Evolutionary conservation across 1,140 invertebrate genomes (phyloP), one percentile per base, ranked within the genome.

Genomic region (Diorhabda sublineata): DNA sequence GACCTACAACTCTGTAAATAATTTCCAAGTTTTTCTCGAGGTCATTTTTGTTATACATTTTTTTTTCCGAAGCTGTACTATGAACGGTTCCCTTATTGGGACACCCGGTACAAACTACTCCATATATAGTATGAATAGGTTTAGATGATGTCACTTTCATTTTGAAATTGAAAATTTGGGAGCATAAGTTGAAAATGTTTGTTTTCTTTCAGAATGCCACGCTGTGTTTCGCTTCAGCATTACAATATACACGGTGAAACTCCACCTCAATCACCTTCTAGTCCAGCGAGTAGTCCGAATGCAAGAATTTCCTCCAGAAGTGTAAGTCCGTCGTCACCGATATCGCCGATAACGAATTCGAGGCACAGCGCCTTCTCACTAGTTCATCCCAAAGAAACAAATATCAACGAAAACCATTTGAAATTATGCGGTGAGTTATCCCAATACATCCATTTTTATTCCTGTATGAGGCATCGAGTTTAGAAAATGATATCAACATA

Each of bases 321-420:
- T 72, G 66, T 71, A 11, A 80, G 79, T 72, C 79, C 81, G 3
- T 75, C 75, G 11, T 81, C 81, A 6, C 80, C 81, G 3, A 64
- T 67, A 42, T 75, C 78, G 45, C 71, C 72, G 5, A 52, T 66
- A 26, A 70, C 71, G 42, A 69, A 64, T 45, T 78, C 73, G 56
- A 66, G 79, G 47, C 77, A 81, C n/a, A 79, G 80, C 58, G 80
- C 80, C 2, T 81, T 82, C 62, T 80, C 80, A 45, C 71, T 82
- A 70, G 80, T 82, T 52, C 80, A 77, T 57, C 76, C 76, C 11
- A 79, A 79, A 63, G 79, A 82, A 45, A 74, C 79, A 26, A 74
- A 81, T 52, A 74, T 66, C n/a, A 67, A 75, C 8, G 80, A 68
- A 26, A 64, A 65, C 45, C 68, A 71, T 66, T 58, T 71, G 58